These are phyloP conservation scores for Monopis laevigella DNA, from an alignment of 2,888 invertebrate genomes.

Conservation along the genomic window DNA sequence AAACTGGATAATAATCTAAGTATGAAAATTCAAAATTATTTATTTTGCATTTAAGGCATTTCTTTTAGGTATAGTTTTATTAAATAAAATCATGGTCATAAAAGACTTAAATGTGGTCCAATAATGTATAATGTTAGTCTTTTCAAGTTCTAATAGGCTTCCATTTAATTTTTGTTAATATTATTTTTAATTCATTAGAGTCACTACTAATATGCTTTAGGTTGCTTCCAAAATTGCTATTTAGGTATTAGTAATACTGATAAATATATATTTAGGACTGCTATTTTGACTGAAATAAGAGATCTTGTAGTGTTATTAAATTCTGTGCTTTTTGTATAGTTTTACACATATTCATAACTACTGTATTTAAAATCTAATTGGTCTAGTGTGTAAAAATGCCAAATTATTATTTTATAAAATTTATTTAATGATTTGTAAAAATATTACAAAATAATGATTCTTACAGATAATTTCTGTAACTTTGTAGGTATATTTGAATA, in stretches of 20 bases:
- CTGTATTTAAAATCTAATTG: constrained; percentile 56
- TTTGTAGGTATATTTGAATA: constrained; percentile 2
- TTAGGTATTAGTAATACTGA: constrained; percentile 39
- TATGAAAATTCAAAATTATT: too few relatives aligned
- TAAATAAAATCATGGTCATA: constrained; percentile 30
- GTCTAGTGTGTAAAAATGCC: constrained; percentile 52
- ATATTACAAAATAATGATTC: constrained; percentile 1
- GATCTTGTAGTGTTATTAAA: constrained; percentile 44
- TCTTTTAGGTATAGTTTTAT: too few relatives aligned
- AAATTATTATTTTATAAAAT: constrained; percentile 58
- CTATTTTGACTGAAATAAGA: constrained; percentile 40
- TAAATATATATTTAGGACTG: constrained; percentile 9
- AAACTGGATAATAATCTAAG: too few relatives aligned
- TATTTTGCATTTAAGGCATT: too few relatives aligned
- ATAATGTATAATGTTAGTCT: constrained; percentile 37
- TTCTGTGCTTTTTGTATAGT: constrained; percentile 41
- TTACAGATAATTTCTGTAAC: constrained; percentile 3
- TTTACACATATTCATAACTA: constrained; percentile 38
- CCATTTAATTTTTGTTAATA: constrained; percentile 6
- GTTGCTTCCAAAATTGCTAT: constrained; percentile 55
- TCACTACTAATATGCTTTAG: constrained; percentile 21
- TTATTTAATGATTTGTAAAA: constrained; percentile 34
- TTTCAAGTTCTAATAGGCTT: constrained; percentile 15
- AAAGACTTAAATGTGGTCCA: constrained; percentile 61
- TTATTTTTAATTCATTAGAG: not conserved